Conservation (phyloP, 2,888 invertebrate genomes). For the Agelastica alni region DNA sequence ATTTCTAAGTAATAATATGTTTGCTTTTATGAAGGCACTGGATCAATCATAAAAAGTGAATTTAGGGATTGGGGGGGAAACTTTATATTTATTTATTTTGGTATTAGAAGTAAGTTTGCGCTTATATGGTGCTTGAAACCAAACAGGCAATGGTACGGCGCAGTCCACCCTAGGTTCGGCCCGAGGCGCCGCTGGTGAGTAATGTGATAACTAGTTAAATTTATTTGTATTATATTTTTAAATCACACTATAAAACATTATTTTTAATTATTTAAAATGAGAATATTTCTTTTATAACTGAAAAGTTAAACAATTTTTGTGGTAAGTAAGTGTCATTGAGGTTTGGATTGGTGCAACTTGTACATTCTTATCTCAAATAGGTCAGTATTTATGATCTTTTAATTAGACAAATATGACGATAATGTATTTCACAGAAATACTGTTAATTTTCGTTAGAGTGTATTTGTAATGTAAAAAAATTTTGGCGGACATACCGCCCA, state of each 20-base stretch:
- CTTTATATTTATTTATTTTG: slow-evolving; percentile 37
- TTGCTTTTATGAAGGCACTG: slow-evolving; percentile 20
- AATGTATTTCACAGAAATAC: no score
- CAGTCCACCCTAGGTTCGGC: slow-evolving; percentile 57
- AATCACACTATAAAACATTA: slow-evolving; percentile 6
- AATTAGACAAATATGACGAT: no score
- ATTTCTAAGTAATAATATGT: slow-evolving; percentile 24
- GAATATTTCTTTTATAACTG: no score
- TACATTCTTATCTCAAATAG: no score
- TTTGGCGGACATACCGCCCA: no score
- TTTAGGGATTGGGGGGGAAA: slow-evolving; percentile 32
- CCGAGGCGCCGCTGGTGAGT: slow-evolving; percentile 58
- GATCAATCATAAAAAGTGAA: slow-evolving; percentile 13
- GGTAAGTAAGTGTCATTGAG: no score
- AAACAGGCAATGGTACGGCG: slow-evolving; percentile 59
- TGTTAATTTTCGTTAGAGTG: no score
- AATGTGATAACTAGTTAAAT: slow-evolving; percentile 39
- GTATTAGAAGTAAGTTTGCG: slow-evolving; percentile 54
- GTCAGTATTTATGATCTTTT: no score
- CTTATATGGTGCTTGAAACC: slow-evolving; percentile 58
- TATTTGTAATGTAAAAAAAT: neutral
- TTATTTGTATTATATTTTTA: slow-evolving; percentile 19
- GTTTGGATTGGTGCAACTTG: no score
- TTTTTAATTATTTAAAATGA: neutral
- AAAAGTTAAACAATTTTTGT: no score